phyloP scores from a whole-genome alignment of 2,113 vertebrate species.

The Micronisus gabar region DNA sequence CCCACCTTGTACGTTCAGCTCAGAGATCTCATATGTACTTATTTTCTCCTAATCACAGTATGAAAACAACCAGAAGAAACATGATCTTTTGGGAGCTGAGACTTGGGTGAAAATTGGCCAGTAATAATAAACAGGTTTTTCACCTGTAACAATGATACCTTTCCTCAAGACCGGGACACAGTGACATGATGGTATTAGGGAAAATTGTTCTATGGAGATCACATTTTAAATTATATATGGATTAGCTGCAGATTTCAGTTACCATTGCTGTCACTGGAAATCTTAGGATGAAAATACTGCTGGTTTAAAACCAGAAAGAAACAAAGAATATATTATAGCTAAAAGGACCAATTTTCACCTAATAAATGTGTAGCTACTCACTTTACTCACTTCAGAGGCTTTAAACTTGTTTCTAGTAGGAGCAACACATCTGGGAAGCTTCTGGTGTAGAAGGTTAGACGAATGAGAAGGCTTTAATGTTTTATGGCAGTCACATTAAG shows the following conservation, averaged over 20 bases:
- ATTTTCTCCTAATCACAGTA: not conserved
- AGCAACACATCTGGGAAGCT: not conserved
- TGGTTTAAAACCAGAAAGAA: not conserved
- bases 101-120: not conserved
- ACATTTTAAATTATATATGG: not conserved
- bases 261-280: not conserved
- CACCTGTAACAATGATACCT: not conserved
- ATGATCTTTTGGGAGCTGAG: not conserved
- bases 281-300: not conserved
- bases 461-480: not conserved
- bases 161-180: not conserved
- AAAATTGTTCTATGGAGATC: not conserved
- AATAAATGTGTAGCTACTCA: not conserved
- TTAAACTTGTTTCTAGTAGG: not conserved
- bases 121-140: not conserved
- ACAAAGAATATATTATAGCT: not conserved
- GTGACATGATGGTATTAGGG: not conserved
- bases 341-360: not conserved
- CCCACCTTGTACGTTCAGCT: not conserved
- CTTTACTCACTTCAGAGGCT: not conserved
- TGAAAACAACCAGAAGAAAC: not conserved
- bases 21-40: fast-evolving
- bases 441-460: not conserved
- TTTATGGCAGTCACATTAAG: not conserved
- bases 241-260: not conserved